Evolutionary conservation across 1,140 invertebrate genomes (phyloP).

Genomic region (Anthonomus grandis): DNA sequence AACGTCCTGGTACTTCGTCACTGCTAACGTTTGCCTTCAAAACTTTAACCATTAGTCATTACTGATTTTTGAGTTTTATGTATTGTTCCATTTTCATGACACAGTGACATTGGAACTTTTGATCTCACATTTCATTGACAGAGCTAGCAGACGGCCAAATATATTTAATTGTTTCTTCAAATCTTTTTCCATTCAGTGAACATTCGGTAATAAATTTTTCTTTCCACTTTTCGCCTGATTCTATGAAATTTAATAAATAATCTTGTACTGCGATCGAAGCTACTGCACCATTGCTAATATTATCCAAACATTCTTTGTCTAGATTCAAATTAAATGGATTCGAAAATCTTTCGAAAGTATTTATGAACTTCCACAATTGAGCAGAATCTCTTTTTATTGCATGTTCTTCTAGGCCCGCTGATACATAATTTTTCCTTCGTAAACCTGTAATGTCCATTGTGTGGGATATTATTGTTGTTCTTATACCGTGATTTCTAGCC

Average conservation of each 20-base stretch:
- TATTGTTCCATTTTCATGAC: too few relatives aligned
- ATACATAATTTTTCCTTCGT: constrained; percentile 23
- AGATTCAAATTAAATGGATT: constrained; percentile 36
- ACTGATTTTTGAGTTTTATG: too few relatives aligned
- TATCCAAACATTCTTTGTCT: constrained; percentile 27
- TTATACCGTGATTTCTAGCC: constrained; percentile 32
- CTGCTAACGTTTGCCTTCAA: too few relatives aligned
- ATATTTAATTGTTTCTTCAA: constrained; percentile 30
- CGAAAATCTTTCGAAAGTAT: constrained; percentile 28
- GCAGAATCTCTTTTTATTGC: constrained; percentile 25
- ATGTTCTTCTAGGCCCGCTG: constrained; percentile 32
- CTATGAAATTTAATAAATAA: too few relatives aligned
- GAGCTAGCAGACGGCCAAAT: constrained; percentile 31
- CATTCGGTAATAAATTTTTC: constrained; percentile 33
- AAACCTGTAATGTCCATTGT: constrained; percentile 27
- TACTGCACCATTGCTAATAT: constrained; percentile 26
- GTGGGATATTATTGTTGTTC: constrained; percentile 34
- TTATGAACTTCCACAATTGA: constrained; percentile 33
- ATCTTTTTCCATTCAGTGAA: constrained; percentile 22
- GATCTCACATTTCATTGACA: too few relatives aligned
- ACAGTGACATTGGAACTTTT: too few relatives aligned
- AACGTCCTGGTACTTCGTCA: too few relatives aligned
- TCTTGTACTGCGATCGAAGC: constrained; percentile 14
- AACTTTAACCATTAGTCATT: too few relatives aligned
- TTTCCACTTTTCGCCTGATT: constrained; percentile 25